Percentiles rank a stretch among this genome's conserved stretches.
phyloP scores from a whole-genome alignment of 2,797 vertebrate species.

The Pyrocephalus nanus region DNA sequence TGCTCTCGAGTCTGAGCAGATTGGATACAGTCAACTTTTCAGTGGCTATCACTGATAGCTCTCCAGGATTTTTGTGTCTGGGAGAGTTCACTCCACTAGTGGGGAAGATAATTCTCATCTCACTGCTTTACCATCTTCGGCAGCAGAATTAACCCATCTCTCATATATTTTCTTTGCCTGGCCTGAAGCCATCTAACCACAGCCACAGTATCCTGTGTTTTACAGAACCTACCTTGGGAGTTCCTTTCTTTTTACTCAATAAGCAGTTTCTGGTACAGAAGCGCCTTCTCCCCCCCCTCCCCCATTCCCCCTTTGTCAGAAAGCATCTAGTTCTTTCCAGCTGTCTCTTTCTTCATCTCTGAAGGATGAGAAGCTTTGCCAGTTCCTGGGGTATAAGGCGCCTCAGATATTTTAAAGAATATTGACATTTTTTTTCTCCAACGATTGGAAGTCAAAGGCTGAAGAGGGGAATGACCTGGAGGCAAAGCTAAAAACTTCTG shows the following conservation, averaged over 20 bases:
- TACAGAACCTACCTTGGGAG: neutral
- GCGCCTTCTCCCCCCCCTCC: fast-evolving
- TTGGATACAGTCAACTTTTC: neutral
- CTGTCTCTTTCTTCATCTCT: neutral
- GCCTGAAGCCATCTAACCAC: neutral
- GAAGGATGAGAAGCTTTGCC: neutral
- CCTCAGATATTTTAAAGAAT: neutral
- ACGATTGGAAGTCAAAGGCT: neutral
- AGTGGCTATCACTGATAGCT: neutral
- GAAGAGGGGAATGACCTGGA: neutral
- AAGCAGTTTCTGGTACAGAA: neutral
- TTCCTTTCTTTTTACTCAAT: neutral
- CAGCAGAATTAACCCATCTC: neutral
- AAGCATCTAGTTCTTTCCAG: neutral
- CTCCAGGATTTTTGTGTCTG: neutral
- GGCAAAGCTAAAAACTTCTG: neutral
- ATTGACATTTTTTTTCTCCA: neutral
- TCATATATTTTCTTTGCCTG: neutral
- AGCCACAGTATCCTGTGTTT: neutral
- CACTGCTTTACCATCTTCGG: neutral
- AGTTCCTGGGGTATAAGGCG: neutral
- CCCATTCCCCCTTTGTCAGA: neutral
- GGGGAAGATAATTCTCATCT: neutral
- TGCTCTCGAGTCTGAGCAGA: neutral
- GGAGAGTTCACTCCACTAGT: neutral